Percentiles rank a stretch among this genome's conserved stretches.
These are phyloP conservation scores for Cryptus viduatorius DNA, from an alignment of 2,888 invertebrate species.

Conservation along the genomic window DNA sequence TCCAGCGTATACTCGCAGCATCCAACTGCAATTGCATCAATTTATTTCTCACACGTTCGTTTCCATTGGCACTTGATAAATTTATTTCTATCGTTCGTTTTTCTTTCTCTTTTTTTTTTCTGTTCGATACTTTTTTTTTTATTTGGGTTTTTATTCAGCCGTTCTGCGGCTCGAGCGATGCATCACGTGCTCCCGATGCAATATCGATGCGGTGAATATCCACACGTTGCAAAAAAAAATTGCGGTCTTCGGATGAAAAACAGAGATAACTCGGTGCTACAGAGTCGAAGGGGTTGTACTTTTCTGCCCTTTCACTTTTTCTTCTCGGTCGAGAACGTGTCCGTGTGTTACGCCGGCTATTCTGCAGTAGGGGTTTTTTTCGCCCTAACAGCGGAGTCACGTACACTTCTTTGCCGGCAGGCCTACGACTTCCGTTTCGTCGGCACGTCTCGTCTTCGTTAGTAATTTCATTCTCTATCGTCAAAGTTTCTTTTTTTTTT, in stretches of 20 bases:
- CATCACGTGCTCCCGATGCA: slow-evolving; percentile 24
- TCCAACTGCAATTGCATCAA: slow-evolving; percentile 56
- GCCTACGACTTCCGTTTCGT: slow-evolving; percentile 39
- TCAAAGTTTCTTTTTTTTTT: slow-evolving; percentile 23
- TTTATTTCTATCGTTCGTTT: slow-evolving; percentile 27
- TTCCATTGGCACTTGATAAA: slow-evolving; percentile 56
- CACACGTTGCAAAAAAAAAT: neutral
- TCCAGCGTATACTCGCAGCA: slow-evolving; percentile 7
- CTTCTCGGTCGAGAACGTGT: slow-evolving; percentile 31
- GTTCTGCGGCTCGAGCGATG: neutral
- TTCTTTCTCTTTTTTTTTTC: slow-evolving; percentile 22
- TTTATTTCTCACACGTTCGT: slow-evolving; percentile 52
- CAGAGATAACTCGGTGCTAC: neutral
- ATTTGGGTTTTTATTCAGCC: neutral
- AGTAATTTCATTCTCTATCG: slow-evolving; percentile 55
- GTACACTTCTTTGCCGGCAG: slow-evolving; percentile 52
- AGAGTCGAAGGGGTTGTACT: slow-evolving; percentile 29
- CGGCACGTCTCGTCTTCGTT: slow-evolving; percentile 51
- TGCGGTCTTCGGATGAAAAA: neutral
- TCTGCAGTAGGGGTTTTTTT: slow-evolving; percentile 14
- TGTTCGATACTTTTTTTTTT: neutral
- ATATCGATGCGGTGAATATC: neutral
- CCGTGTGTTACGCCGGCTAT: slow-evolving; percentile 21
- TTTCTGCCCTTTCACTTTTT: slow-evolving; percentile 49
- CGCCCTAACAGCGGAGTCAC: slow-evolving; percentile 51